A percentile compares a stretch with the other conserved stretches of the same genome.
These are phyloP conservation scores for Catharus fuscescens DNA, from an alignment of 2,113 vertebrate species.

Conservation along the genomic window DNA sequence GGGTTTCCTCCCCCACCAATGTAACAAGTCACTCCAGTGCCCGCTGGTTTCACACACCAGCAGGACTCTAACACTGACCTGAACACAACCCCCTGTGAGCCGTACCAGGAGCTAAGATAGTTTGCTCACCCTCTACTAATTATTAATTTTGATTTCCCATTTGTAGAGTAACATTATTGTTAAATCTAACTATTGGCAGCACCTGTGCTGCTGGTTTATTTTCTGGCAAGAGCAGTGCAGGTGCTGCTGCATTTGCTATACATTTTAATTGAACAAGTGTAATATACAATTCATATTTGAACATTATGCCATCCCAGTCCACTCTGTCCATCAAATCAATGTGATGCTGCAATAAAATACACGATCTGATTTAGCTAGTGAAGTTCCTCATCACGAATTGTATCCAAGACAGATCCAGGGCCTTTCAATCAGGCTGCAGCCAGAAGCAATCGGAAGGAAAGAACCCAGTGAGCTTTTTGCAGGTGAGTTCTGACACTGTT, in stretches of 20 bases:
- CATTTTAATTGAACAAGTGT: constrained; percentile 71
- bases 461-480: constrained; percentile 54
- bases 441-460: constrained; percentile 56
- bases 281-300: constrained; percentile 76
- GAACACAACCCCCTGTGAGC: background rate
- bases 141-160: constrained; percentile 68
- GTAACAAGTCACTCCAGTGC: constrained; percentile 64
- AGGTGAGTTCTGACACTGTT: constrained; percentile 49
- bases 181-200: constrained; percentile 69
- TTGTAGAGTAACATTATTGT: constrained; percentile 75
- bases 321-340: constrained; percentile 72
- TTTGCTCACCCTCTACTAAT: constrained; percentile 57
- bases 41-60: background rate
- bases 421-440: constrained; percentile 63
- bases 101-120: constrained; percentile 26
- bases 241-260: constrained; percentile 60
- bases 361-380: constrained; percentile 68
- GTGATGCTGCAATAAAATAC: constrained; percentile 67
- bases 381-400: constrained; percentile 53
- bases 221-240: background rate
- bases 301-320: constrained; percentile 67
- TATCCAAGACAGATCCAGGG: constrained; percentile 46
- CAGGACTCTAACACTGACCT: constrained; percentile 56
- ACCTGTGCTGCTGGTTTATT: constrained; percentile 31
- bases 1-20: constrained; percentile 13